Base-by-base conservation (phyloP, 1,140 invertebrate genomes). In the Tetragonula clypearis region DNA sequence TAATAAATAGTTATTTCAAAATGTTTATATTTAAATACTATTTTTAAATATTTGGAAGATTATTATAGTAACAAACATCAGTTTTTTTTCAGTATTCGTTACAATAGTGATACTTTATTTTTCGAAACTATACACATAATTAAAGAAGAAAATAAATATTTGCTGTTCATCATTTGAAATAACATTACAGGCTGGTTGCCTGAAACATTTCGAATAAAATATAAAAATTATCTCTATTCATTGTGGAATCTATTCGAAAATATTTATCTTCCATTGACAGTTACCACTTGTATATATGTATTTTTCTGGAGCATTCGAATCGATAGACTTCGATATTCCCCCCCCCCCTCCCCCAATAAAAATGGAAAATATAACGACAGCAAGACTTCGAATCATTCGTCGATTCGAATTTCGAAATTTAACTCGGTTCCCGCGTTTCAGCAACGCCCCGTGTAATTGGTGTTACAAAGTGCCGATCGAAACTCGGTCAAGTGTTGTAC, bases 401-500 rank as follows among this genome's bases (percentile, higher is more conserved):
- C 17, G 6, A 66, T 26, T 19, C 26, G 35, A n/a, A 56, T 56
- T 55, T 56, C 17, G 26, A 78, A 49, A 58, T 26, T 78, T 5
- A 8, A 62, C 49, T 58, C 30, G 35, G 2, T 73, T 73, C n/a
- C 15, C 23, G 12, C 6, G 21, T 62, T 77, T 78, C 35, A n/a
- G 35, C 4, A 65, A 49, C 35, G 49, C 15, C 17, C 23, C 14
- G 21, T 65, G 21, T 30, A 80, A 53, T 41, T 26, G 19, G 19
- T 35, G 35, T 49, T 62, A 53, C 17, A 19, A 19, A 73, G 23
- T 62, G 23, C 23, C 35, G 17, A 35, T 23, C 56, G 17, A 81
- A 81, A 81, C 56, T 49, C n/a, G 23, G 41, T 81, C 79, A 53
- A 53, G 56, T 62, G 66, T 60, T 23, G 21, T 6, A 73, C 69